Percentiles rank a stretch among this genome's conserved stretches.
phyloP scores from a whole-genome alignment of 2,888 invertebrate species.

The Drosophila mercatorum region DNA sequence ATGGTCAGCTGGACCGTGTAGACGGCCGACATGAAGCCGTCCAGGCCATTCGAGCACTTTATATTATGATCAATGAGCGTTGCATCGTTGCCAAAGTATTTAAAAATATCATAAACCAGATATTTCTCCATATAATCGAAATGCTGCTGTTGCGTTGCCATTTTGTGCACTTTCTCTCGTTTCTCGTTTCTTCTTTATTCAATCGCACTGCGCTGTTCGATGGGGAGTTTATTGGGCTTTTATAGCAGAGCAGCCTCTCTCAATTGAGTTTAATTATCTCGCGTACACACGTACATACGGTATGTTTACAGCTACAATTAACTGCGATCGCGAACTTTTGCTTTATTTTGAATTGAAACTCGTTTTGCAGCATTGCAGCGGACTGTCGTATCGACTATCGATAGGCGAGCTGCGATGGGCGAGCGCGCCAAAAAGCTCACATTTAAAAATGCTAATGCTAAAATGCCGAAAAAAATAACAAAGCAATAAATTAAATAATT shows the following conservation, averaged over 20 bases:
- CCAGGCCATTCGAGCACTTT: conserved; percentile 76
- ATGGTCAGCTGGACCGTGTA: conserved; percentile 73
- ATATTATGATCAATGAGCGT: conserved; percentile 58
- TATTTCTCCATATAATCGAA: conserved; percentile 72
- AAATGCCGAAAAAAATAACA: too few species aligned
- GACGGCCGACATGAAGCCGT: conserved; percentile 83
- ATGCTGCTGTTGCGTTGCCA: conserved; percentile 57
- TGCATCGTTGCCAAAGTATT: conserved; percentile 64
- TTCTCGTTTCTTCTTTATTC: not conserved
- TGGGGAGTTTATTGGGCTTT: conserved; percentile 4
- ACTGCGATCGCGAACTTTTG: conserved; percentile 2
- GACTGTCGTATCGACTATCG: conserved; percentile 9
- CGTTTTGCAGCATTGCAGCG: conserved; percentile 11
- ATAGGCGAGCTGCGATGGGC: not conserved
- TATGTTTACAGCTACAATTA: not conserved
- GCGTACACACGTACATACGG: conserved; percentile 23
- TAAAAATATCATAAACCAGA: conserved; percentile 74
- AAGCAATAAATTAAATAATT: not conserved
- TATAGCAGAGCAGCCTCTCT: conserved; percentile 1
- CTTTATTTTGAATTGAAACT: conserved; percentile 5
- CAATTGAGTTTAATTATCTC: conserved; percentile 35
- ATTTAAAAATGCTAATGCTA: not conserved
- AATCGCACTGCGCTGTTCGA: not conserved
- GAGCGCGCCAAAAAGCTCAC: not conserved
- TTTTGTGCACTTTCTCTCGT: conserved; percentile 13